A percentile compares a stretch with the other conserved stretches of the same genome.
Evolutionary conservation across 2,113 vertebrate species (phyloP).

Genomic region (Kryptolebias marmoratus): DNA sequence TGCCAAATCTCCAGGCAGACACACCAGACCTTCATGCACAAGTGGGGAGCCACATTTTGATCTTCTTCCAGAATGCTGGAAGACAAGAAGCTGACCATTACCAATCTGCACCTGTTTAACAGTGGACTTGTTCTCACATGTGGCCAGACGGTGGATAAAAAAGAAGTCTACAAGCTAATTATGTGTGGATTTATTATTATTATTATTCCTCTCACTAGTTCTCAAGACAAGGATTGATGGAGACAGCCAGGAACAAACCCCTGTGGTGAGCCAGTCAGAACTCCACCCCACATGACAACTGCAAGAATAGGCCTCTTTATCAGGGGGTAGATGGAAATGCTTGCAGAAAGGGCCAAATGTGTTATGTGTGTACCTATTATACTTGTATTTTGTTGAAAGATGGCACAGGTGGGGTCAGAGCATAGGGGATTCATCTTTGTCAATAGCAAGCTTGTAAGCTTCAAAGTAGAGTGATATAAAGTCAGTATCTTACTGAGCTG

Average conservation of each 20-base stretch:
- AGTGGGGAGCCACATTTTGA: slow-evolving; percentile 15
- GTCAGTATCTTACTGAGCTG: too few species aligned
- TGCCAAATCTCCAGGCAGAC: slow-evolving; percentile 29
- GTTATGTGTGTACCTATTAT: slow-evolving; percentile 84
- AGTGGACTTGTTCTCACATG: slow-evolving; percentile 71
- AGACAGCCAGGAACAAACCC: slow-evolving; percentile 76
- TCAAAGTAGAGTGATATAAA: slow-evolving; percentile 76
- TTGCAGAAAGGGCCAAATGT: slow-evolving; percentile 55
- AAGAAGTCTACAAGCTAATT: slow-evolving; percentile 79
- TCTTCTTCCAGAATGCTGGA: slow-evolving; percentile 23
- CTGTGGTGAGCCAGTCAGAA: slow-evolving; percentile 55
- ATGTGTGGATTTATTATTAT: slow-evolving; percentile 76
- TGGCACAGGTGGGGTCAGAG: slow-evolving; percentile 64
- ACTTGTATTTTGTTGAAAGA: slow-evolving; percentile 84
- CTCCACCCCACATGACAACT: slow-evolving; percentile 55
- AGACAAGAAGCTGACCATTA: slow-evolving; percentile 40
- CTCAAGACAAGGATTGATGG: slow-evolving; percentile 82
- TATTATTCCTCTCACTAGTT: slow-evolving; percentile 77
- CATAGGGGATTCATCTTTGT: slow-evolving; percentile 55
- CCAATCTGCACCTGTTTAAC: slow-evolving; percentile 59
- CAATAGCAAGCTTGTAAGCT: slow-evolving; percentile 67
- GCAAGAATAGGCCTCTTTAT: slow-evolving; percentile 74
- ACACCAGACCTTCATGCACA: slow-evolving; percentile 16
- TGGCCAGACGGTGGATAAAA: slow-evolving; percentile 58
- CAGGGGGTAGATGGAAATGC: slow-evolving; percentile 82